Base-by-base conservation (phyloP, 2,113 vertebrate species). In the Mesitornis unicolor region DNA sequence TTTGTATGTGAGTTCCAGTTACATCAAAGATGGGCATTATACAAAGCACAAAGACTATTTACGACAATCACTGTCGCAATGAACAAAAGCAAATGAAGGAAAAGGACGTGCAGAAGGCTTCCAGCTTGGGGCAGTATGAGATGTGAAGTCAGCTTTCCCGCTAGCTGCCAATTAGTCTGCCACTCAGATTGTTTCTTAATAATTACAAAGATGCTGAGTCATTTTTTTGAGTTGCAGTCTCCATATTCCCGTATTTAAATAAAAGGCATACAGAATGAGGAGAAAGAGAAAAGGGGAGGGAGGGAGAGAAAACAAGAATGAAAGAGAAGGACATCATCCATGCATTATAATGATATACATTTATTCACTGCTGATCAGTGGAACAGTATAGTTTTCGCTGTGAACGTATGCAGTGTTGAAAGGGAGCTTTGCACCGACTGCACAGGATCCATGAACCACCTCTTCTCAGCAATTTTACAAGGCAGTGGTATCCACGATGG, bases 41-140 rank as follows among this genome's bases (percentile, higher is more conserved):
- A 96, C 94, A 97, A 98, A 98, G 98, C 98, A 98, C 98, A 99
- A 98, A 97, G 94, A 98, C 95, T 96, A 86, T 97, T 86, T 96
- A 93, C 3, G 98, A 98, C 98, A 99, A 99, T 99, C 98, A 97
- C 93, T 95, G 85, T 97, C 97, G 79, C 74, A 89, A 81, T 70
- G 95, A 94, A 91, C 85, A 95, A 60, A 90, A 96, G 87, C 76
- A 57, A 88, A 81, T 28, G 43, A 86, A 97, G 59, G 53, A 76
- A 80, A 71, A 68, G 45, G 24, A 94, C 89, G 45, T 9, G 6
- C 78, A 53, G 61, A 71, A 61, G 77, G 47, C 56, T 92, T 89
- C 56, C 54, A 91, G 17, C 64, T 36, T 74, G 83, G 64, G 60
- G 61, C n/a, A 54, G 36, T 71, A 33, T 71, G 78, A 95, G 64